Evolutionary conservation across 2,113 vertebrate species (phyloP).

Genomic region (Hyaena hyaena): DNA sequence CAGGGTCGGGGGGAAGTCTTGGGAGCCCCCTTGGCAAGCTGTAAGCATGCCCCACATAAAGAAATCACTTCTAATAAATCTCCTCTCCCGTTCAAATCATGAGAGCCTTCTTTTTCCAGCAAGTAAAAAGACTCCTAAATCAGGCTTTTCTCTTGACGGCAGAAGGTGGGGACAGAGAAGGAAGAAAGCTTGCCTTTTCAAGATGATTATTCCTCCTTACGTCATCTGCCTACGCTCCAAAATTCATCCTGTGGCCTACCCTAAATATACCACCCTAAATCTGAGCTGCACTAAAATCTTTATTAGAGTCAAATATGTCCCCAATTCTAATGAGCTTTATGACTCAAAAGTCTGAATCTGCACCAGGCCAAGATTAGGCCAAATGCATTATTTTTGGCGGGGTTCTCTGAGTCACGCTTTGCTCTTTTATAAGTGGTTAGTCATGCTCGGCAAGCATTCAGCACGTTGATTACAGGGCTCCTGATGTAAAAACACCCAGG

Average conservation of each 20-base stretch:
- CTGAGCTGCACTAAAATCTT: constrained; percentile 52
- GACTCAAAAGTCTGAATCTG: constrained; percentile 74
- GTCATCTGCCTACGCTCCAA: neutral
- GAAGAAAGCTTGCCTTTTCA: neutral
- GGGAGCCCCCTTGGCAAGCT: neutral
- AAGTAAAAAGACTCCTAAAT: neutral
- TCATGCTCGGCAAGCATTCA: constrained; percentile 56
- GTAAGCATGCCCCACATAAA: neutral
- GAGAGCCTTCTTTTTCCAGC: neutral
- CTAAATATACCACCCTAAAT: constrained; percentile 61
- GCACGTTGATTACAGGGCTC: constrained; percentile 21
- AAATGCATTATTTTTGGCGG: constrained; percentile 68
- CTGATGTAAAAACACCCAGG: constrained; percentile 36
- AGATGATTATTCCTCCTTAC: neutral
- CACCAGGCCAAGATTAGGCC: constrained; percentile 39
- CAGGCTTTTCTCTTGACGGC: neutral
- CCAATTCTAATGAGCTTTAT: constrained; percentile 56
- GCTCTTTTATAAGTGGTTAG: constrained; percentile 64
- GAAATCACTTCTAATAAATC: neutral
- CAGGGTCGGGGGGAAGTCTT: neutral
- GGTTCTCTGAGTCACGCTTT: constrained; percentile 71
- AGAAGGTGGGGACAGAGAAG: constrained; percentile 44
- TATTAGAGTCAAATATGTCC: constrained; percentile 66
- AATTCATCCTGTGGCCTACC: neutral
- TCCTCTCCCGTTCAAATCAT: neutral